Evolutionary conservation across 2,113 vertebrate species (phyloP).

Genomic region (Cygnus atratus): DNA sequence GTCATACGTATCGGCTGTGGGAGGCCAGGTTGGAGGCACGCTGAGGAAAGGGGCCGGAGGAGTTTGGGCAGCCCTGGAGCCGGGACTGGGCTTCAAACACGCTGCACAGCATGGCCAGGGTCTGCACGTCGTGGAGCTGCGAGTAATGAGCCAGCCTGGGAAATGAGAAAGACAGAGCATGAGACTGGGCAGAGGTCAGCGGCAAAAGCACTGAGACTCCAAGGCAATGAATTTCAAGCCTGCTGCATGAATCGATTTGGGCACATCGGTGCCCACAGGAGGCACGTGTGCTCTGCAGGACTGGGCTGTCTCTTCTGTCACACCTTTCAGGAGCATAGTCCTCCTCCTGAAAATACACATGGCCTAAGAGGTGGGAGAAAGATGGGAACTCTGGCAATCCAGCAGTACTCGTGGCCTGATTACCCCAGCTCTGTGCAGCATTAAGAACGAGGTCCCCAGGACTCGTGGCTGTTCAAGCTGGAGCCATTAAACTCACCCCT

Average conservation of each 20-base stretch:
- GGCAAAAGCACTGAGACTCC: background rate
- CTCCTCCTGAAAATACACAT: background rate
- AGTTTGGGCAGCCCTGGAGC: constrained; percentile 78
- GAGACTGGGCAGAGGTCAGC: background rate
- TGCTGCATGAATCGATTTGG: background rate
- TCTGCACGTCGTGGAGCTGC: constrained; percentile 94
- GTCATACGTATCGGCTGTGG: constrained; percentile 88
- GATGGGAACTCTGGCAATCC: background rate
- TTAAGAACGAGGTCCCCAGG: background rate
- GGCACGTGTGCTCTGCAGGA: accelerated
- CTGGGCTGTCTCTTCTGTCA: background rate
- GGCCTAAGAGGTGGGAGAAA: background rate
- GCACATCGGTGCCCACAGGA: background rate
- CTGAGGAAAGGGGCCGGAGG: constrained; percentile 76
- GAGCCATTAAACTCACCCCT: background rate
- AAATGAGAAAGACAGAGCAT: background rate
- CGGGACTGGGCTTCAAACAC: constrained; percentile 89
- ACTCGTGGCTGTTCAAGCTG: background rate
- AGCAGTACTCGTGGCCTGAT: background rate
- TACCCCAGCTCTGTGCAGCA: background rate
- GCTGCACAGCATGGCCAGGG: constrained; percentile 95
- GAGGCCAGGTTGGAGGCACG: constrained; percentile 78
- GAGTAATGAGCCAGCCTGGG: constrained; percentile 94
- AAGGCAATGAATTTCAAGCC: background rate
- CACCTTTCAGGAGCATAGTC: background rate